phyloP scores from a whole-genome alignment of 92 coral and sea anemone genomes.

The Muricea muricata region DNA sequence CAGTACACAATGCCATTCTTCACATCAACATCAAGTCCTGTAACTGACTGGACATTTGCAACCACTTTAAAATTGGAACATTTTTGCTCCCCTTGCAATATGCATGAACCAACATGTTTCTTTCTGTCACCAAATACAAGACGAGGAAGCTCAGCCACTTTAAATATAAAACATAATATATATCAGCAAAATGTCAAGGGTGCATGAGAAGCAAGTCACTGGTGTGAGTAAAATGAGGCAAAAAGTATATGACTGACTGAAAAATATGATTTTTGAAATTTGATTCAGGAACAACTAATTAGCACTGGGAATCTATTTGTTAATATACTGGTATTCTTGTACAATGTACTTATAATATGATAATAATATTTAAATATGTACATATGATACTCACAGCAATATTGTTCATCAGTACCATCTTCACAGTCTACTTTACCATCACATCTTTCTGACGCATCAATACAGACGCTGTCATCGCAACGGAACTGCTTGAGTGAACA shows the following conservation, averaged over 20 bases:
- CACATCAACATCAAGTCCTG: slow-evolving; percentile 80
- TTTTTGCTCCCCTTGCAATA: neutral
- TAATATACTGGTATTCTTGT: too few relatives aligned
- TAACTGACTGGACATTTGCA: slow-evolving; percentile 22
- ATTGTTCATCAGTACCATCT: slow-evolving; percentile 35
- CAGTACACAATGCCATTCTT: slow-evolving; percentile 72
- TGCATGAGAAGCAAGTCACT: too few relatives aligned
- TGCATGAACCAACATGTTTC: neutral
- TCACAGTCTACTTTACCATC: slow-evolving; percentile 28
- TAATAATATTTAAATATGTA: too few relatives aligned
- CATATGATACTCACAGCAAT: slow-evolving; percentile 53
- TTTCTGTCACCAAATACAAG: slow-evolving; percentile 27
- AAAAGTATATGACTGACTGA: too few relatives aligned
- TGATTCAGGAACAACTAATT: too few relatives aligned
- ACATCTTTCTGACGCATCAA: slow-evolving; percentile 14
- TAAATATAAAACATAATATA: neutral
- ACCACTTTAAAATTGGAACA: slow-evolving; percentile 3
- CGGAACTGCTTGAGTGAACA: slow-evolving; percentile 50
- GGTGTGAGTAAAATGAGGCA: too few relatives aligned
- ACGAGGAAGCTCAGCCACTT: slow-evolving; percentile 33
- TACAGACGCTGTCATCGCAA: slow-evolving; percentile 39
- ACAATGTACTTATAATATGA: too few relatives aligned
- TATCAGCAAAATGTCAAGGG: neutral
- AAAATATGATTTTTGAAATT: too few relatives aligned
- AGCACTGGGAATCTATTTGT: too few relatives aligned